These are phyloP conservation scores for Eulemur rubriventer DNA, from an alignment of 2,797 vertebrate genomes.

Conservation along the genomic window DNA sequence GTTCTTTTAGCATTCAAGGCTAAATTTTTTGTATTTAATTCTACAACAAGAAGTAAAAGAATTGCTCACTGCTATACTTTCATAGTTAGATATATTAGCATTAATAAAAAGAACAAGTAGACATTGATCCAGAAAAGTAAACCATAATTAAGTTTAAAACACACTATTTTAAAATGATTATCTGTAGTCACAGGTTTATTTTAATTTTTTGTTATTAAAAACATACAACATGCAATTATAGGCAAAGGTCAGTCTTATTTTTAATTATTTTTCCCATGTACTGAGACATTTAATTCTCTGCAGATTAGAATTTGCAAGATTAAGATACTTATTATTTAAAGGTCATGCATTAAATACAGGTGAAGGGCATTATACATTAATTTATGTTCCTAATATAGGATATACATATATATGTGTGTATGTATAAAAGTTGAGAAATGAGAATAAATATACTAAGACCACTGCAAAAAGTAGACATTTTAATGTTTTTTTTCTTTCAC, in stretches of 20 bases:
- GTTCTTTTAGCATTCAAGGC: background rate
- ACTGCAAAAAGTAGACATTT: background rate
- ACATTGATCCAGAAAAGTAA: constrained; percentile 31
- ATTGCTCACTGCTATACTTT: background rate
- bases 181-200: background rate
- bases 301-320: constrained; percentile 40
- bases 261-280: constrained; percentile 62
- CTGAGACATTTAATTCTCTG: constrained; percentile 58
- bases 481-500: background rate
- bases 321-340: constrained; percentile 64
- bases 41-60: constrained; percentile 8
- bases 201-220: constrained; percentile 73
- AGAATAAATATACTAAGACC: background rate
- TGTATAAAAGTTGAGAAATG: background rate
- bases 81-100: background rate
- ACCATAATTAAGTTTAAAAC: background rate
- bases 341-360: constrained; percentile 41
- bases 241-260: constrained; percentile 31
- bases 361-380: background rate
- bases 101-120: constrained; percentile 34
- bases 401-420: background rate
- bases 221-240: background rate
- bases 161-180: constrained; percentile 63
- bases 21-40: constrained; percentile 18
- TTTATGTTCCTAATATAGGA: background rate